Percentiles rank a stretch among this genome's conserved stretches.
These are phyloP conservation scores for Nasonia giraulti DNA, from an alignment of 1,140 invertebrate genomes.

Conservation along the genomic window DNA sequence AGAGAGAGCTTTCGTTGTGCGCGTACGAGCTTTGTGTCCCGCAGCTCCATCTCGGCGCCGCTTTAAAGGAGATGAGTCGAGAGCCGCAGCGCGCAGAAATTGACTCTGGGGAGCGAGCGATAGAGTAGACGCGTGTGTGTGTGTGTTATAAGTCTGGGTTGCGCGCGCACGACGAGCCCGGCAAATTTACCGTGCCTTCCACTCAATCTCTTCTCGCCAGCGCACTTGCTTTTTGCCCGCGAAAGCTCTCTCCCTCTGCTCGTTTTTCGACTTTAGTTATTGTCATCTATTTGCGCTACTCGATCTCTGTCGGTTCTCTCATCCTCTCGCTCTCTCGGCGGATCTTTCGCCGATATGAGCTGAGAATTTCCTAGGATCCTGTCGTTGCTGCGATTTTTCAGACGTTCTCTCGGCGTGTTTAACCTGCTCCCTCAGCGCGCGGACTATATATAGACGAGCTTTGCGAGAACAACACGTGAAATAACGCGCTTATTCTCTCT, in stretches of 20 bases:
- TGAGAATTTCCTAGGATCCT: conserved; percentile 15
- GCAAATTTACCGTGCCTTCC: conserved; percentile 30
- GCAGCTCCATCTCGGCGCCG: conserved; percentile 3
- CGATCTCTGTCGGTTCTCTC: conserved; percentile 26
- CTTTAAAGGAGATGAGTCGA: conserved; percentile 43
- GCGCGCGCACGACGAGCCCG: background rate
- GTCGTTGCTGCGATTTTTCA: conserved; percentile 20
- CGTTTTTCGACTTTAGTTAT: conserved; percentile 29
- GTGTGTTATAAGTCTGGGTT: background rate
- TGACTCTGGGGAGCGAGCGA: conserved; percentile 25
- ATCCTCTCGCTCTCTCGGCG: background rate
- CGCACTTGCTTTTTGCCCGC: background rate
- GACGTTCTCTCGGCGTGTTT: background rate
- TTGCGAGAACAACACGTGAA: too few species aligned
- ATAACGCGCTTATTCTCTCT: too few species aligned
- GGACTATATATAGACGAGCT: too few species aligned
- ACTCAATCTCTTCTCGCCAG: conserved; percentile 25
- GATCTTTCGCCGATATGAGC: background rate
- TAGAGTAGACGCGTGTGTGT: background rate
- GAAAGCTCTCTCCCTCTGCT: background rate
- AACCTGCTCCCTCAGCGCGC: background rate
- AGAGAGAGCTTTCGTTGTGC: background rate
- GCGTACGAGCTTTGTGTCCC: conserved; percentile 1
- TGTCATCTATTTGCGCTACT: conserved; percentile 24
- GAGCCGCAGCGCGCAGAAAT: conserved; percentile 26